Evolutionary conservation across 2,113 vertebrate species (phyloP).

Genomic region (Balaeniceps rex): DNA sequence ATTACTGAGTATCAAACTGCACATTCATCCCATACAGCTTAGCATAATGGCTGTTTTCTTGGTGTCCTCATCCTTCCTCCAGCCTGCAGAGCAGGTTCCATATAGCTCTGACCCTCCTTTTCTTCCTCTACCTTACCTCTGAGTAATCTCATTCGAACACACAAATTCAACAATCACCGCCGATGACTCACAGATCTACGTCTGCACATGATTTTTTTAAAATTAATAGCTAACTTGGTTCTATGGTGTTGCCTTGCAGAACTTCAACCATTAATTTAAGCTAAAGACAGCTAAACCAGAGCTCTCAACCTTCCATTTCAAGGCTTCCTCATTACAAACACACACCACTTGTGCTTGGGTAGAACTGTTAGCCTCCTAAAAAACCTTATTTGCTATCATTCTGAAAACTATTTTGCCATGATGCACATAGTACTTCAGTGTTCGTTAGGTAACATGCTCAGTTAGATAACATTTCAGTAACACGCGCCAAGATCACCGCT

Average conservation of each 20-base stretch:
- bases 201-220: neutral
- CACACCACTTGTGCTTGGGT: neutral
- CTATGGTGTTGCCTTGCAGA: neutral
- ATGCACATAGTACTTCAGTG: neutral
- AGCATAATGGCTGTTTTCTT: neutral
- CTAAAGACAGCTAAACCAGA: neutral
- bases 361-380: neutral
- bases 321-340: neutral
- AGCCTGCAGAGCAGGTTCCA: neutral
- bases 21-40: neutral
- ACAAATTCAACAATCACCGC: neutral
- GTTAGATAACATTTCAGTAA: neutral
- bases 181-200: slow-evolving; percentile 14
- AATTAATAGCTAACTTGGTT: neutral
- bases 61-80: neutral
- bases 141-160: neutral
- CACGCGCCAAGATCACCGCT: neutral
- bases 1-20: neutral
- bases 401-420: neutral
- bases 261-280: neutral
- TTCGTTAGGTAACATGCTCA: neutral
- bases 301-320: neutral
- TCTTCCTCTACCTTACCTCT: neutral
- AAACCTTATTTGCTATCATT: neutral
- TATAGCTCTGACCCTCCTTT: neutral